Evolutionary conservation across 2,797 vertebrate genomes (phyloP), one percentile per base, ranked within the genome.

Genomic region (Sebastes paucispinis): DNA sequence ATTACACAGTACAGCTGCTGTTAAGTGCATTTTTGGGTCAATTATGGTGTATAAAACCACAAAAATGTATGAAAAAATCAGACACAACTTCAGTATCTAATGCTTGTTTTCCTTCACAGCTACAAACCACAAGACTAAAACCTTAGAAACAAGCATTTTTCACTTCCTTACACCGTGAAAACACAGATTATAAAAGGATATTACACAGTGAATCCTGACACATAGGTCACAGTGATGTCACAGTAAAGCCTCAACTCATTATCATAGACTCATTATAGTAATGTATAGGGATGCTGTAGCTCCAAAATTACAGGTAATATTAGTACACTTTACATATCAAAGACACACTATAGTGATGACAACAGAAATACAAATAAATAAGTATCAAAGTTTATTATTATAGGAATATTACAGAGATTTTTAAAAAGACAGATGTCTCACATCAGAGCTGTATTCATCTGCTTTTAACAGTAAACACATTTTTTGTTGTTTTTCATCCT

Each of bases 391-490:
- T 39, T 8, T 18, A 5, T 18, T 6, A 63, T 31, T 24, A 2
- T 13, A 20, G 10, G 6, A 0, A 12, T 8, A 1, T 16, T 16
- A 6, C n/a, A 22, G 12, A 34, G 22, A 36, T 57, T 63, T 62
- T 22, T 22, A 55, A 10, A n/a, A 4, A 22, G 3, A 14, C 62
- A 24, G 32, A 64, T 24, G 62, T 24, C 12, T 3, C 54, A 2
- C 22, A 18, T 0, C 69, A 1, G 18, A 77, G 29, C 36, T 3
- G 9, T 0, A 47, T 47, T 8, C 43, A 47, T 47, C 43, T 52
- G 47, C 47, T 57, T 76, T 47, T 76, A 68, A 60, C 77, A 32
- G 12, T 54, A 60, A 82, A 76, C 83, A 77, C 65, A 59, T 79
- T 81, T 85, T 55, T 67, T 34, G 5, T 14, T 43, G 36, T 54